A percentile compares a stretch with the other conserved stretches of the same genome.
Conservation (phyloP, 1,140 invertebrate species). For the Spodoptera litura region DNA sequence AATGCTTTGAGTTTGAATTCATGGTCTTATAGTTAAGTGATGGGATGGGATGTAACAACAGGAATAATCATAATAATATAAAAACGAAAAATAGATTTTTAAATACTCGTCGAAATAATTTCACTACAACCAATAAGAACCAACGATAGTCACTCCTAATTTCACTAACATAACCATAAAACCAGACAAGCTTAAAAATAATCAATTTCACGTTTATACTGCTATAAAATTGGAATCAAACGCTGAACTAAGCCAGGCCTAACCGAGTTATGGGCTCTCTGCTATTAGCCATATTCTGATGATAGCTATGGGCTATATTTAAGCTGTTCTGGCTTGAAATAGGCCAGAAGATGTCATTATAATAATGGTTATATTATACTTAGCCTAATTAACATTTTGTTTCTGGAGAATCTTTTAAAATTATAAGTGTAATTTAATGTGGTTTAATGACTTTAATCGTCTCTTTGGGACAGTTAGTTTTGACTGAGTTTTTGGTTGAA, state of each 20-base stretch:
- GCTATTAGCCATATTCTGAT: neutral
- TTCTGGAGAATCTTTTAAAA: neutral
- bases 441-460: neutral
- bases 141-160: neutral
- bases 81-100: too few species aligned
- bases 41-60: too few species aligned
- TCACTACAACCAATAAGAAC: too few species aligned
- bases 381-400: constrained; percentile 12
- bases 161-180: neutral
- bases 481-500: too few species aligned
- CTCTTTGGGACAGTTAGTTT: too few species aligned
- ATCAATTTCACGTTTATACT: constrained; percentile 27
- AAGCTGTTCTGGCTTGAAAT: constrained; percentile 13
- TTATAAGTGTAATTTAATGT: neutral
- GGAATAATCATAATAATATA: too few species aligned
- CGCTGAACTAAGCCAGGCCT: constrained; percentile 1
- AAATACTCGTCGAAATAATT: too few species aligned
- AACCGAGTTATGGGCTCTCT: constrained; percentile 4
- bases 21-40: too few species aligned
- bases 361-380: constrained; percentile 16
- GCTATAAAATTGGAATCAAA: constrained; percentile 15
- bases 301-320: constrained; percentile 2
- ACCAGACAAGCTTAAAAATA: constrained; percentile 22
- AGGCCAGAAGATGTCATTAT: neutral
- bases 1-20: too few species aligned